phyloP scores from a whole-genome alignment of 92 coral and sea anemone genomes.

The Bergia puertoricense region DNA sequence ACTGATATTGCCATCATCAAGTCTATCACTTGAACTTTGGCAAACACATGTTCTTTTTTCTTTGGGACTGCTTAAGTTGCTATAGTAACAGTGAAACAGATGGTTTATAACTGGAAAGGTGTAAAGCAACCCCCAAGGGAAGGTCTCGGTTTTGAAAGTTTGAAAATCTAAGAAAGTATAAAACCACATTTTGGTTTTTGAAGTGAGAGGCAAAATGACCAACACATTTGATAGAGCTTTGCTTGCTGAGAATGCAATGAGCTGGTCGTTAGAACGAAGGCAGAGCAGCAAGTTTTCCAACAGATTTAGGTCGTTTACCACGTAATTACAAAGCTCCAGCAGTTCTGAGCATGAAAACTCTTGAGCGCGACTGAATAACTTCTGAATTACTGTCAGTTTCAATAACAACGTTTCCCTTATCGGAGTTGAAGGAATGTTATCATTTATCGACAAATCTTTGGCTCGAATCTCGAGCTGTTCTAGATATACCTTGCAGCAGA shows the following conservation, averaged over 20 bases:
- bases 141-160: not conserved
- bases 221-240: conserved; percentile 54
- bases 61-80: not conserved
- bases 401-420: conserved; percentile 48
- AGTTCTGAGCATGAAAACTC: conserved; percentile 38
- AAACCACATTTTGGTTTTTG: conserved; percentile 18
- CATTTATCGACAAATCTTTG: not conserved
- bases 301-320: conserved; percentile 38
- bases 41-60: not conserved
- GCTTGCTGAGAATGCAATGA: conserved; percentile 66
- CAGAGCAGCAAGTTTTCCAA: conserved; percentile 41
- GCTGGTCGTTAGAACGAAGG: conserved; percentile 51
- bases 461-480: conserved; percentile 5
- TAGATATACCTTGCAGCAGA: conserved; percentile 7
- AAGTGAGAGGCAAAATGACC: conserved; percentile 23
- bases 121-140: conserved; percentile 64
- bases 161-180: conserved; percentile 23
- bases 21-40: not conserved
- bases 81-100: conserved; percentile 21
- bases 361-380: conserved; percentile 41
- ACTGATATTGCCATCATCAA: too few relatives aligned
- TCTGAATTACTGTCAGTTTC: conserved; percentile 54
- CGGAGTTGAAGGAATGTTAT: not conserved
- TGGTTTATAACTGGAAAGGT: conserved; percentile 48
- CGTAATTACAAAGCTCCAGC: conserved; percentile 37